phyloP scores from a whole-genome alignment of 2,113 vertebrate species.

The Columba janthina region DNA sequence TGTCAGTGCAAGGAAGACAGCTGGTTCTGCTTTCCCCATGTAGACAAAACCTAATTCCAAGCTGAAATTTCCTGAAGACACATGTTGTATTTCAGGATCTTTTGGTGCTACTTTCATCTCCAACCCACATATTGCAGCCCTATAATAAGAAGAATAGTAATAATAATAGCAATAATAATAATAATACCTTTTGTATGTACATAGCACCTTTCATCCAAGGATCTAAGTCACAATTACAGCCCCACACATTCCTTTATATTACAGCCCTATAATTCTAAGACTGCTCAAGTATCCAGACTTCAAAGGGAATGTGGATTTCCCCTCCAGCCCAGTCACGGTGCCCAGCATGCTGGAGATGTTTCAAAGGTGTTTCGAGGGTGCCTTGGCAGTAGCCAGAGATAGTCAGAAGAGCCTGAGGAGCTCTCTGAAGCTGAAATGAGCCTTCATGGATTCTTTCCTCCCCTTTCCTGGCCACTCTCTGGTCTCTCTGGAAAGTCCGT shows the following conservation, averaged over 20 bases:
- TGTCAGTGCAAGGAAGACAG: neutral
- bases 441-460: neutral
- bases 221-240: constrained; percentile 67
- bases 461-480: neutral
- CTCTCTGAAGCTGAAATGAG: neutral
- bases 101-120: constrained; percentile 52
- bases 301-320: constrained; percentile 63
- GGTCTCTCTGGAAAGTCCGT: neutral
- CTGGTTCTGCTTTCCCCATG: neutral
- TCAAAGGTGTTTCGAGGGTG: constrained; percentile 61
- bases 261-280: constrained; percentile 65
- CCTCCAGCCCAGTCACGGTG: constrained; percentile 55
- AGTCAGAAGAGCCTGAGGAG: constrained; percentile 1
- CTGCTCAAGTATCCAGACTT: constrained; percentile 57
- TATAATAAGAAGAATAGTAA: constrained; percentile 61
- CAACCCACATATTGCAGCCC: constrained; percentile 27
- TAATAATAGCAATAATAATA: constrained; percentile 48
- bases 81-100: constrained; percentile 46
- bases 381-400: constrained; percentile 33
- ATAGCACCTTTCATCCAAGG: constrained; percentile 66
- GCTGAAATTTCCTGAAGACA: constrained; percentile 41
- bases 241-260: constrained; percentile 65
- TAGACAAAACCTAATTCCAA: constrained; percentile 3
- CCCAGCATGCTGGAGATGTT: constrained; percentile 50
- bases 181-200: constrained; percentile 57